phyloP scores from a whole-genome alignment of 2,797 vertebrate genomes.

The Neosilurus hyrtlii region DNA sequence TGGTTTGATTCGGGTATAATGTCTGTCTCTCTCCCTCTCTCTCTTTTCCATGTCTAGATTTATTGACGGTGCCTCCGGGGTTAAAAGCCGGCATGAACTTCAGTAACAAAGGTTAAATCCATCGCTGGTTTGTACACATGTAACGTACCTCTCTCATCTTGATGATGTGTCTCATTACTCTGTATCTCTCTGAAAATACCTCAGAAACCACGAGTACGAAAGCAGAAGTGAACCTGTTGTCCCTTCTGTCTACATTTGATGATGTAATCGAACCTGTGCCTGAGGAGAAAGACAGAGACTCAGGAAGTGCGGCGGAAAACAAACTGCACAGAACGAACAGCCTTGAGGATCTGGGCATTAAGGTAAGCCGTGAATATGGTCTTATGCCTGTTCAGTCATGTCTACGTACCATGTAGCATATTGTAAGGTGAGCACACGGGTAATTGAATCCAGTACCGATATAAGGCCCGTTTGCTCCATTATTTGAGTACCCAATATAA shows the following conservation, averaged over 20 bases:
- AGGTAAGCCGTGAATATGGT: slow-evolving; percentile 69
- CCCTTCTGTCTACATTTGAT: slow-evolving; percentile 70
- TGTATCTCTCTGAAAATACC: slow-evolving; percentile 21
- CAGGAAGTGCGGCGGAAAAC: slow-evolving; percentile 48
- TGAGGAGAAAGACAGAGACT: slow-evolving; percentile 61
- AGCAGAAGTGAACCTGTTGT: slow-evolving; percentile 72
- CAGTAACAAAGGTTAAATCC: slow-evolving; percentile 73
- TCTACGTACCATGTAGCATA: too few relatives aligned
- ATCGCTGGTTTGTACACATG: not conserved
- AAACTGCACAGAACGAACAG: slow-evolving; percentile 80
- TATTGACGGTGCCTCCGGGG: slow-evolving; percentile 81
- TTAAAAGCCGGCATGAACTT: slow-evolving; percentile 85
- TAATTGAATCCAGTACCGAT: too few relatives aligned
- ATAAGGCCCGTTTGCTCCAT: too few relatives aligned
- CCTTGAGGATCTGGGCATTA: slow-evolving; percentile 84
- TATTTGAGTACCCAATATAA: too few relatives aligned
- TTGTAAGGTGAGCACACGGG: not conserved
- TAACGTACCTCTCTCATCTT: not conserved
- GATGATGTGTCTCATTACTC: not conserved
- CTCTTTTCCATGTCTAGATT: slow-evolving; percentile 65
- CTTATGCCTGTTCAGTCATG: too few relatives aligned
- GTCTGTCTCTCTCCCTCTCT: not conserved
- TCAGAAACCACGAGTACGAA: slow-evolving; percentile 67
- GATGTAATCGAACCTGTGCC: slow-evolving; percentile 62
- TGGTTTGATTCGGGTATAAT: not conserved